Percentiles rank a stretch among this genome's conserved stretches.
Evolutionary conservation across 1,140 invertebrate species (phyloP).

Genomic region (Sipha flava): DNA sequence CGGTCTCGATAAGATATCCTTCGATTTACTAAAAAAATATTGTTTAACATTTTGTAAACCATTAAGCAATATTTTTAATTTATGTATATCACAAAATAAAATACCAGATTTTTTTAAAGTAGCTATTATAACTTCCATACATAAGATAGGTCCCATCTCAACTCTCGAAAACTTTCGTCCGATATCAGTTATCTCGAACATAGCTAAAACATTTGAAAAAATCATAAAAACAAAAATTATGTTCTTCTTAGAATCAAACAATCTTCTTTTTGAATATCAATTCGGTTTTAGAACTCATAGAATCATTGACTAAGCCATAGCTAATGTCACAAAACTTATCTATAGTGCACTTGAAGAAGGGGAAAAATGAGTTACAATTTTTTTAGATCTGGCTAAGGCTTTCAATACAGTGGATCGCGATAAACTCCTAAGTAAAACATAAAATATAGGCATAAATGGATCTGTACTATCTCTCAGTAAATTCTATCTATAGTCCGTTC

Average conservation of each 20-base stretch:
- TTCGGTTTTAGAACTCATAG: background rate
- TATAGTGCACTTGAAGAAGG: background rate
- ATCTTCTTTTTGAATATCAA: background rate
- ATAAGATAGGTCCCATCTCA: background rate
- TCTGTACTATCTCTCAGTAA: background rate
- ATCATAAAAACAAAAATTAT: background rate
- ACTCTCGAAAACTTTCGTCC: background rate
- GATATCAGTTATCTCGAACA: background rate
- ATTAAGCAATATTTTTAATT: background rate
- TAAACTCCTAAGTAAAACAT: background rate
- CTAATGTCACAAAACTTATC: background rate
- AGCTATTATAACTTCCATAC: background rate
- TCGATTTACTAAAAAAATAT: background rate
- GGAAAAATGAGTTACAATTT: background rate
- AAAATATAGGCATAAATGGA: background rate
- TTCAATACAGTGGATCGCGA: background rate
- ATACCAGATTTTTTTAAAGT: background rate
- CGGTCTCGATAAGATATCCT: background rate
- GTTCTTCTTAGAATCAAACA: background rate
- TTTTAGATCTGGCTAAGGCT: background rate
- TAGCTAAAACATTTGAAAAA: background rate
- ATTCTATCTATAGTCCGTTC: background rate
- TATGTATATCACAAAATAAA: background rate
- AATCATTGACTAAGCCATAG: background rate
- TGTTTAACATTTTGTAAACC: background rate